Evolutionary conservation across 1,140 invertebrate genomes (phyloP), one percentile per base, ranked within the genome.

Genomic region (Diorhabda carinulata): DNA sequence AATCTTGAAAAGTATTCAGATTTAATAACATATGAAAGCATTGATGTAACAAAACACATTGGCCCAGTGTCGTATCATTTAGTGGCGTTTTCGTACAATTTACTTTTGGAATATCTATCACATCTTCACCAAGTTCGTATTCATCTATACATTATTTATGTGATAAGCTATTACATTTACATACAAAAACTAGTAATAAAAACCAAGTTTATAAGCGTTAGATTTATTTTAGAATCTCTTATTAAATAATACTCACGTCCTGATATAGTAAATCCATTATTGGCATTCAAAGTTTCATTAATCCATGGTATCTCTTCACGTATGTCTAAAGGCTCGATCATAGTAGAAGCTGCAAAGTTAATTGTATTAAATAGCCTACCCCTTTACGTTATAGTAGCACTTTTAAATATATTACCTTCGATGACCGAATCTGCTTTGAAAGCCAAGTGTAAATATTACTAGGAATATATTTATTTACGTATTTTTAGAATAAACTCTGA

Each of bases 51-150:
- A 68, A 45, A 3, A 44, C 47, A 63, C 67, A 68, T 9, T 52
- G n/a, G 41, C 67, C 67, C 3, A 8, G 8, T 44, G 4, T 43
- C 9, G n/a, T 68, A 4, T 25, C 25, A 57, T 68, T 68, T 3
- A 45, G n/a, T 43, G 67, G 67, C 5, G 67, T 68, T 25, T 60
- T 52, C 8, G 47, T 45, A 63, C 67, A 68, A 8, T 52, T 45
- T 2, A 44, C 6, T n/a, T 7, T 6, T 57, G 43, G 41, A 41
- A 43, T 40, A 40, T 9, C 45, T 6, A 43, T n/a, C 8, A 43
- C 57, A 57, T 57, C 9, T 57, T 57, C 57, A 57, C 57, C 57
- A 57, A 57, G 57, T 57, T 57, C 57, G 25, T 57, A 57, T n/a
- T 9, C 25, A 57, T 25, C 57, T 57, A 25, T 57, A 25, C 1